Conservation (phyloP, 1,140 invertebrate genomes). For the Drosophila asahinai region DNA sequence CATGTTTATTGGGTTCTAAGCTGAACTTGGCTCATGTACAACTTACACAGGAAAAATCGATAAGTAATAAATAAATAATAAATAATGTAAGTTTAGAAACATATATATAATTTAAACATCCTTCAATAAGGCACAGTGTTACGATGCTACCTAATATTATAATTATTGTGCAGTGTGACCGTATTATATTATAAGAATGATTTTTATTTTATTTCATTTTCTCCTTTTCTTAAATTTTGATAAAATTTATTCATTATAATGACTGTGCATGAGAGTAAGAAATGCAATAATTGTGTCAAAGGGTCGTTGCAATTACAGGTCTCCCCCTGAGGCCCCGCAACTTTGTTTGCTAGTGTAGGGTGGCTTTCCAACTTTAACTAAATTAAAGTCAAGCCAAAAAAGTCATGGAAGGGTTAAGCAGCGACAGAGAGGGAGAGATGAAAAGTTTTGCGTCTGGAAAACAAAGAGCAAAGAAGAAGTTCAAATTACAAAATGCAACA, state of each 20-base stretch:
- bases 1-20: constrained; percentile 53
- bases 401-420: constrained; percentile 28
- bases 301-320: constrained; percentile 20
- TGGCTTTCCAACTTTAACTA: constrained; percentile 52
- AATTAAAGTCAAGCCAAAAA: constrained; percentile 55
- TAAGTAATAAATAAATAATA: background rate
- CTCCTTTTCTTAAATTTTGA: background rate
- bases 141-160: too few relatives aligned
- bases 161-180: too few relatives aligned
- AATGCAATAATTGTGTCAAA: constrained; percentile 71
- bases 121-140: too few relatives aligned
- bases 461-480: constrained; percentile 52
- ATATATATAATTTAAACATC: too few relatives aligned
- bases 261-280: background rate
- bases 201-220: too few relatives aligned
- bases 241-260: background rate
- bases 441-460: constrained; percentile 52
- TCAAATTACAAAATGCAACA: constrained; percentile 79
- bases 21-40: constrained; percentile 2
- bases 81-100: too few relatives aligned
- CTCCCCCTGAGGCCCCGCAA: background rate
- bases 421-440: background rate
- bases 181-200: too few relatives aligned
- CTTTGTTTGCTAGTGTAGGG: constrained; percentile 9
- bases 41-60: background rate